These are phyloP conservation scores for Leistus spinibarbis DNA, from an alignment of 2,888 invertebrate species.

Conservation along the genomic window DNA sequence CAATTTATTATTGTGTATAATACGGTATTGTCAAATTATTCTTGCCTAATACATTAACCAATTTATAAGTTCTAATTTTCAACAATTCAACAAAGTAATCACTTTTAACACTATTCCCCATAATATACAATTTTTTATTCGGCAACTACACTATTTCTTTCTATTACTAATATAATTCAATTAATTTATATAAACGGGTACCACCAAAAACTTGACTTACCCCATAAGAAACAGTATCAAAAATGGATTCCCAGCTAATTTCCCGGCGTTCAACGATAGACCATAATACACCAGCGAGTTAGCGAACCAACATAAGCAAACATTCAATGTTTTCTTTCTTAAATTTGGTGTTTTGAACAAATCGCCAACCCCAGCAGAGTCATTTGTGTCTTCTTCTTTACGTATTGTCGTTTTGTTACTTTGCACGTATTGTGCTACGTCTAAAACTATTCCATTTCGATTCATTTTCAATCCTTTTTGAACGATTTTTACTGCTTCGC, in stretches of 20 bases:
- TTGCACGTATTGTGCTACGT: slow-evolving; percentile 70
- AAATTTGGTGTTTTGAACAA: slow-evolving; percentile 82
- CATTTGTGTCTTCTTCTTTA: slow-evolving; percentile 51
- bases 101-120: background rate
- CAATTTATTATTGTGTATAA: no score
- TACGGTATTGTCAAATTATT: no score
- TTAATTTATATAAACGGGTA: no score
- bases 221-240: slow-evolving; percentile 76
- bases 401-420: slow-evolving; percentile 60
- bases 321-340: slow-evolving; percentile 77
- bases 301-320: slow-evolving; percentile 87
- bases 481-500: slow-evolving; percentile 76
- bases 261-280: slow-evolving; percentile 79
- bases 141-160: no score
- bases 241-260: slow-evolving; percentile 81
- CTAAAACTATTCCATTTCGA: slow-evolving; percentile 65
- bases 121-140: no score
- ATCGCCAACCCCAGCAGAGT: slow-evolving; percentile 68
- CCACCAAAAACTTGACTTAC: no score
- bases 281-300: slow-evolving; percentile 88
- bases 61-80: no score
- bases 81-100: background rate
- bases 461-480: slow-evolving; percentile 78
- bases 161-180: no score
- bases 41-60: no score